Evolutionary conservation across 2,888 invertebrate species (phyloP).

Genomic region (Chydorus sphaericus): DNA sequence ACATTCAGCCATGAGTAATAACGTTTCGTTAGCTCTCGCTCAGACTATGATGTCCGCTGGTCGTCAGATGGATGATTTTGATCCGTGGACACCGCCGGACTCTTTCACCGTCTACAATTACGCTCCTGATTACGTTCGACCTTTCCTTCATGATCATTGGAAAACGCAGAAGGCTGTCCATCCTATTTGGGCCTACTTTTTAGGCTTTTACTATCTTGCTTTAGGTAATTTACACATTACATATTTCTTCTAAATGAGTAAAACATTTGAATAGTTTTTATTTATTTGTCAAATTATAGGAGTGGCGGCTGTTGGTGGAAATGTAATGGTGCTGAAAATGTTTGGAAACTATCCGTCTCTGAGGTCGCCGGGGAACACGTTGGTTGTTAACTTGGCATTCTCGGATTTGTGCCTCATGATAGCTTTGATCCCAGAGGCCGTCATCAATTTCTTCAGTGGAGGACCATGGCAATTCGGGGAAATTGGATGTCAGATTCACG

Average conservation of each 20-base stretch:
- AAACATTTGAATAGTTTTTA: background rate
- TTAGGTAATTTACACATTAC: slow-evolving; percentile 7
- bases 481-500: slow-evolving; percentile 10
- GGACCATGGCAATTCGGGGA: slow-evolving; percentile 14
- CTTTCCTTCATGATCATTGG: slow-evolving; percentile 11
- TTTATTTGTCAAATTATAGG: background rate
- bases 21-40: too few species aligned
- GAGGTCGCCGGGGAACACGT: slow-evolving; percentile 8
- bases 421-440: slow-evolving; percentile 10
- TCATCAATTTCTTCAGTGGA: slow-evolving; percentile 9
- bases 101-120: slow-evolving; percentile 5
- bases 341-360: slow-evolving; percentile 12
- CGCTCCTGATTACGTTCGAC: slow-evolving; percentile 8
- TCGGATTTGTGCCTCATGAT: slow-evolving; percentile 13
- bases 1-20: too few species aligned
- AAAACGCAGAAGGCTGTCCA: slow-evolving; percentile 4
- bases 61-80: too few species aligned
- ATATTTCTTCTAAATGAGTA: too few species aligned
- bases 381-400: slow-evolving; percentile 14
- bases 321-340: slow-evolving; percentile 9
- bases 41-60: too few species aligned
- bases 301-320: slow-evolving; percentile 4
- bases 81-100: slow-evolving; percentile 6
- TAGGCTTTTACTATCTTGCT: slow-evolving; percentile 2
- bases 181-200: background rate